Evolutionary conservation across 2,888 invertebrate species (phyloP).

Genomic region (Muschampia plurimacula): DNA sequence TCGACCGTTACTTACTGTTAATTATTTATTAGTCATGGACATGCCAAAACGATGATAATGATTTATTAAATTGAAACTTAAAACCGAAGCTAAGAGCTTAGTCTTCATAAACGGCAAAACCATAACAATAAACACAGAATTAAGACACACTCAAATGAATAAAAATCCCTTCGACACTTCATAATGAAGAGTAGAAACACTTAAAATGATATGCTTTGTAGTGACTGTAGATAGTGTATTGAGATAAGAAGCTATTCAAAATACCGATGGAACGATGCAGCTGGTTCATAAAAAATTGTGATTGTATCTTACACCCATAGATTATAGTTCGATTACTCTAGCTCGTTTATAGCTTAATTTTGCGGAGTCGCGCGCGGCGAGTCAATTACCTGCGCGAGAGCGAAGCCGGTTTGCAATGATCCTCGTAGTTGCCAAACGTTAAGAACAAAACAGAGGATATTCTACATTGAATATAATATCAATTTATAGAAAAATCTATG

Average conservation of each 20-base stretch:
- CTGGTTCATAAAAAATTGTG: constrained; percentile 10
- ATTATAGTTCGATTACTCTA: constrained; percentile 47
- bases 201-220: background rate
- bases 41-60: background rate
- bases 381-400: constrained; percentile 82
- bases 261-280: constrained; percentile 13
- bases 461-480: background rate
- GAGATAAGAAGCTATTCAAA: constrained; percentile 13
- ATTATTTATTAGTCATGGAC: background rate
- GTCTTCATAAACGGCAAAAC: background rate
- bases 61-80: background rate
- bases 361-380: constrained; percentile 60
- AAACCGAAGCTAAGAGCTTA: background rate
- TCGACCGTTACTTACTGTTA: background rate
- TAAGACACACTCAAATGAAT: background rate
- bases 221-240: background rate
- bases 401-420: constrained; percentile 75
- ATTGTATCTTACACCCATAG: constrained; percentile 14
- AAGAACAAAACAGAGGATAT: background rate
- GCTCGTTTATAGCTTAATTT: constrained; percentile 81
- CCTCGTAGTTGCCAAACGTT: constrained; percentile 36
- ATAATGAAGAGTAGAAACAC: background rate
- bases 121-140: background rate
- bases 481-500: background rate
- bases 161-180: background rate